These are phyloP conservation scores for Sebastes miniatus DNA, from an alignment of 2,797 vertebrate genomes.

Conservation along the genomic window DNA sequence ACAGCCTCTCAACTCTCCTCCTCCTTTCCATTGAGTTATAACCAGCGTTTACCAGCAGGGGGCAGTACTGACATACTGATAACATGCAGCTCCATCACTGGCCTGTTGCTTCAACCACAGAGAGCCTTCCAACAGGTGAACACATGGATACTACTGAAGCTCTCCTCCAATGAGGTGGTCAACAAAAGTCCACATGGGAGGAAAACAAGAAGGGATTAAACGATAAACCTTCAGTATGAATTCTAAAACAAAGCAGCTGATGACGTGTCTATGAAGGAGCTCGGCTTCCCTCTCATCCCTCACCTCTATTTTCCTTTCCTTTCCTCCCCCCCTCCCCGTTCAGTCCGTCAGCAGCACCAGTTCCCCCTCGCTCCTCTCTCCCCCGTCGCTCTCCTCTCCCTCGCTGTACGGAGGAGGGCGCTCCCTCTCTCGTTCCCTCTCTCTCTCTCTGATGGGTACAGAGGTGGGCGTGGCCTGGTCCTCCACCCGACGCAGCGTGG, in stretches of 20 bases:
- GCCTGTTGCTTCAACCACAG: neutral
- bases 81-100: neutral
- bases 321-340: conserved; percentile 26
- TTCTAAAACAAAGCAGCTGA: conserved; percentile 40
- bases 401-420: conserved; percentile 88
- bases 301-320: neutral
- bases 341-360: conserved; percentile 95
- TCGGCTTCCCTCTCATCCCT: neutral
- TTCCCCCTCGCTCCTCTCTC: conserved; percentile 93
- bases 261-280: conserved; percentile 13
- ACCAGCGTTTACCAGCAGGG: conserved; percentile 60
- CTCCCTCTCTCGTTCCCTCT: conserved; percentile 49
- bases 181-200: neutral
- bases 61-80: conserved; percentile 33
- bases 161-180: neutral
- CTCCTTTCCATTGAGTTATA: neutral
- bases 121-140: conserved; percentile 2
- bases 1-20: neutral
- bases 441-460: conserved; percentile 70
- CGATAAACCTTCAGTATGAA: neutral
- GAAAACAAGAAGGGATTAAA: conserved; percentile 23
- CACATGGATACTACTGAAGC: neutral
- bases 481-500: conserved; percentile 75
- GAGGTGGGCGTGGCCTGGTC: conserved; percentile 61
- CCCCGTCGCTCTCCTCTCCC: conserved; percentile 90